phyloP scores from a whole-genome alignment of 2,888 invertebrate species.

The Tridacna crocea region DNA sequence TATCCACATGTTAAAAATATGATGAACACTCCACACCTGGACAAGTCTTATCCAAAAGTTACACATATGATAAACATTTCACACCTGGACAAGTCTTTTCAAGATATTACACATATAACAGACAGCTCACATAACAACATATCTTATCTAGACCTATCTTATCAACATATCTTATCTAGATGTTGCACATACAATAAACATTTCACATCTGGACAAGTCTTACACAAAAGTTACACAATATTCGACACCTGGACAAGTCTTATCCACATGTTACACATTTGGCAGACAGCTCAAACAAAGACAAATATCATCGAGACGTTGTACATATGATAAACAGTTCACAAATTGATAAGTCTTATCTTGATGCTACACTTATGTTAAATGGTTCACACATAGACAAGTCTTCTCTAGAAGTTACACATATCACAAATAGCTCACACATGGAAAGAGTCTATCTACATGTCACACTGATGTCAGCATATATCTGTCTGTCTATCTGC shows the following conservation, averaged over 20 bases:
- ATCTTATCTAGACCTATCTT: too few species aligned
- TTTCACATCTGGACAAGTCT: too few species aligned
- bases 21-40: too few species aligned
- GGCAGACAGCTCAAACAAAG: background rate
- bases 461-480: slow-evolving; percentile 13
- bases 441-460: background rate
- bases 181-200: too few species aligned
- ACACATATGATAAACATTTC: too few species aligned
- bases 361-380: background rate
- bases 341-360: background rate
- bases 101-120: too few species aligned
- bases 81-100: too few species aligned
- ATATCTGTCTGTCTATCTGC: slow-evolving; percentile 18
- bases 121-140: too few species aligned
- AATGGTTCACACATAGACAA: background rate
- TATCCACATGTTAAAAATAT: too few species aligned
- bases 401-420: background rate
- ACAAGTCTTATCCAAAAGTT: too few species aligned
- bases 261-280: background rate
- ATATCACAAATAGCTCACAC: background rate
- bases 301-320: background rate
- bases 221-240: too few species aligned
- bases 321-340: background rate
- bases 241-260: background rate
- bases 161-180: too few species aligned